Evolutionary conservation across 1,140 invertebrate species (phyloP).

Genomic region (Drosophila sucinea): DNA sequence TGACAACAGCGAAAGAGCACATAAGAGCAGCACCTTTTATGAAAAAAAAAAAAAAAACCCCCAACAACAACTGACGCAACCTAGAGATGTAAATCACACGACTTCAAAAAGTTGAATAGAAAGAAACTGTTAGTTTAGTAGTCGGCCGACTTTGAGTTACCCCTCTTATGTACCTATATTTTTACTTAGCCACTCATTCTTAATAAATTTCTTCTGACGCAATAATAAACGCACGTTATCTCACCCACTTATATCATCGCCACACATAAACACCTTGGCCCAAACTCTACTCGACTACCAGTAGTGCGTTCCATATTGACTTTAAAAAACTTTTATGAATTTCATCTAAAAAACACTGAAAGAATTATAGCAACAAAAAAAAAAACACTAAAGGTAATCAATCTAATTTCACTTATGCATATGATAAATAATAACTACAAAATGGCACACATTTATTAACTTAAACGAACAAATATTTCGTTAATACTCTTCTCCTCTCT

Average conservation of each 20-base stretch:
- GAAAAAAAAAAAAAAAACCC: too few relatives aligned
- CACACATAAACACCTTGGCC: not conserved
- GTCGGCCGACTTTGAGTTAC: not conserved
- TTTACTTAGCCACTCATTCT: not conserved
- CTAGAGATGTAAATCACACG: conserved; percentile 5
- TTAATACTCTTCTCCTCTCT: conserved; percentile 6
- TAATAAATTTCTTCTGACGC: not conserved
- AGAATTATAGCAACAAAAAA: too few relatives aligned
- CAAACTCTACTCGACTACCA: not conserved
- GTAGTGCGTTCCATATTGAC: not conserved
- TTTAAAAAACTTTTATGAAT: too few relatives aligned
- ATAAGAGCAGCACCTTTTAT: conserved; percentile 32
- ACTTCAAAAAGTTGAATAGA: not conserved
- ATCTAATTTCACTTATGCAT: too few relatives aligned
- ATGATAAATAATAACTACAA: conserved; percentile 9
- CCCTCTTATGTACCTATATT: not conserved
- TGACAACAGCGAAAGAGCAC: conserved; percentile 51
- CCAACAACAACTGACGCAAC: not conserved
- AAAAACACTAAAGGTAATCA: too few relatives aligned
- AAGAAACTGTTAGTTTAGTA: not conserved
- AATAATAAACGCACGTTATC: conserved; percentile 4
- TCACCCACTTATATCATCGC: conserved; percentile 9
- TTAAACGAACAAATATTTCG: conserved; percentile 56
- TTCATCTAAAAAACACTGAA: too few relatives aligned
- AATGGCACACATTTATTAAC: conserved; percentile 16